Evolutionary conservation across 2,797 vertebrate genomes (phyloP).

Genomic region (Oceanodroma leucorhoa): DNA sequence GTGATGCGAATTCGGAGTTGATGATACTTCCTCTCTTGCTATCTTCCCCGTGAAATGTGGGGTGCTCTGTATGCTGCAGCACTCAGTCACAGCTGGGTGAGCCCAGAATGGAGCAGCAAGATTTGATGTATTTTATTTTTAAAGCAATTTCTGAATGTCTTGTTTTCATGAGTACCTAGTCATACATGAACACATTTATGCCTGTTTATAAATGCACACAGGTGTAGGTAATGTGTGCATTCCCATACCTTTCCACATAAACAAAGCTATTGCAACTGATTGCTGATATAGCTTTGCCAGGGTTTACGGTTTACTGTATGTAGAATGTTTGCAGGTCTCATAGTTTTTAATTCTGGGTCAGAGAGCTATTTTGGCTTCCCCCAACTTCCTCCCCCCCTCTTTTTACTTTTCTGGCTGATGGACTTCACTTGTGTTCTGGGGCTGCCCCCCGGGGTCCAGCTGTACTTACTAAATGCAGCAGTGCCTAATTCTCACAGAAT

Average conservation of each 20-base stretch:
- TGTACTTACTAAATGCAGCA: background rate
- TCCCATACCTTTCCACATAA: background rate
- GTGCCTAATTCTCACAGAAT: background rate
- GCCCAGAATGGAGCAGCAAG: background rate
- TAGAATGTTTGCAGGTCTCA: background rate
- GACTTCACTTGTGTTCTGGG: background rate
- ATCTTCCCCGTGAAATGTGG: background rate
- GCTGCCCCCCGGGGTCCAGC: background rate
- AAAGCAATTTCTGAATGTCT: background rate
- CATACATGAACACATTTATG: background rate
- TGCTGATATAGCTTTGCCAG: background rate
- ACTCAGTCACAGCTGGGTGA: background rate
- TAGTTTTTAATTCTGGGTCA: background rate
- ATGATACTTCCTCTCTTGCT: background rate
- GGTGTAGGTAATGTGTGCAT: background rate
- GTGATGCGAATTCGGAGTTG: background rate
- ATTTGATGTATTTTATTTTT: background rate
- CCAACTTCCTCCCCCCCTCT: rapidly evolving
- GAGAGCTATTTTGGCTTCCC: background rate
- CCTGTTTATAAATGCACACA: background rate
- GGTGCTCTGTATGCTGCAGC: background rate
- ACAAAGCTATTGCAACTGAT: background rate
- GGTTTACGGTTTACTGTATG: background rate
- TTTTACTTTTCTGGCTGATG: background rate
- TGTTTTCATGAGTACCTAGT: background rate